phyloP scores from a whole-genome alignment of 2,113 vertebrate genomes.

The Perca fluviatilis region DNA sequence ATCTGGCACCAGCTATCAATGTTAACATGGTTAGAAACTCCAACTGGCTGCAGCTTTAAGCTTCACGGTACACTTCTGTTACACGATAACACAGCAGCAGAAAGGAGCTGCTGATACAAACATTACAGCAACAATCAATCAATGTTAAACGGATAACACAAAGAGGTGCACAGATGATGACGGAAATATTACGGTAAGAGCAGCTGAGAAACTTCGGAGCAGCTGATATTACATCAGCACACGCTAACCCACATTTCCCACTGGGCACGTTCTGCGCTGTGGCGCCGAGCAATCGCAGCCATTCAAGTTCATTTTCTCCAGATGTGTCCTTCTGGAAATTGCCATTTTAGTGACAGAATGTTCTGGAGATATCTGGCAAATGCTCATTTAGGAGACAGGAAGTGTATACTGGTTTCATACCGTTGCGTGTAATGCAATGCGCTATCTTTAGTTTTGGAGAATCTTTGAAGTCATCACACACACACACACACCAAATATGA shows the following conservation, averaged over 20 bases:
- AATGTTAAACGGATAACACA: not conserved
- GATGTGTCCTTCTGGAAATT: too few relatives aligned
- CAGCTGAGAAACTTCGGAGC: not conserved
- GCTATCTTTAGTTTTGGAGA: too few relatives aligned
- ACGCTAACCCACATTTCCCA: not conserved
- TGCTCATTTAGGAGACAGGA: too few relatives aligned
- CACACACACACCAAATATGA: constrained; percentile 15
- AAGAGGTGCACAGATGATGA: not conserved
- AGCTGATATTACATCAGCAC: not conserved
- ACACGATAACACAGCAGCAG: not conserved
- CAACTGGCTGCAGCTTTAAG: not conserved
- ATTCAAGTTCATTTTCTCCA: too few relatives aligned
- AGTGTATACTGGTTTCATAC: too few relatives aligned
- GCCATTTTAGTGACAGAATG: too few relatives aligned
- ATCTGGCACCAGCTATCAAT: constrained; percentile 3
- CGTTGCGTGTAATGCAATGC: too few relatives aligned
- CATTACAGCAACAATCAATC: constrained; percentile 46
- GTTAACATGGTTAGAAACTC: not conserved
- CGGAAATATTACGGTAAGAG: not conserved
- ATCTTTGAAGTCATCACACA: constrained; percentile 17
- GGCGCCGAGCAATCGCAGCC: too few relatives aligned
- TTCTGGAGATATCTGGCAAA: too few relatives aligned
- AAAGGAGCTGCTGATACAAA: constrained; percentile 27
- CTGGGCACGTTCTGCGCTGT: too few relatives aligned
- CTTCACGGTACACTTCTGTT: not conserved